phyloP scores from a whole-genome alignment of 2,888 invertebrate genomes.

The Congeria kusceri region DNA sequence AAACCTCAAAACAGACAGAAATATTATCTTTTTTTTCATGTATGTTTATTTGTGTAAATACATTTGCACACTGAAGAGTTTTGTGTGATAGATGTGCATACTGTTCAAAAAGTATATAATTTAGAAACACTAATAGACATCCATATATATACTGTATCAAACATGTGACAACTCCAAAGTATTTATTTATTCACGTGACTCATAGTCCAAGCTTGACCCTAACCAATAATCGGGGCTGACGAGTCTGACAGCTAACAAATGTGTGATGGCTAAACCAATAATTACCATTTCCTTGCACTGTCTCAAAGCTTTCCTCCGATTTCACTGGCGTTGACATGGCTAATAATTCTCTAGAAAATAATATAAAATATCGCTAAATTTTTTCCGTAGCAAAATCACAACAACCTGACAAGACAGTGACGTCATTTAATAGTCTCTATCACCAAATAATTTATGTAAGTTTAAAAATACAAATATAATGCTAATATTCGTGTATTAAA shows the following conservation, averaged over 20 bases:
- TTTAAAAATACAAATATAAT: no score
- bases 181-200: not conserved
- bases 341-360: not conserved
- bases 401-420: slow-evolving; percentile 54
- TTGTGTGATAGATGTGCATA: no score
- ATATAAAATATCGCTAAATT: no score
- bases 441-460: not conserved
- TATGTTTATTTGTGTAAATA: no score
- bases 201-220: not conserved
- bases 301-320: slow-evolving; percentile 45
- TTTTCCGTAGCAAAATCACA: slow-evolving; percentile 9
- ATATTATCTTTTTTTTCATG: no score
- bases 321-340: slow-evolving; percentile 53
- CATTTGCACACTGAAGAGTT: no score
- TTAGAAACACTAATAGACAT: no score
- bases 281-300: slow-evolving; percentile 46
- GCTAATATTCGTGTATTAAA: no score
- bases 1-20: no score
- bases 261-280: not conserved
- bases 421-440: slow-evolving; percentile 44
- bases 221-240: not conserved
- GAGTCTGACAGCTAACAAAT: not conserved
- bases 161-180: not conserved
- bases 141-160: no score
- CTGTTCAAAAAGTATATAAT: no score